A percentile compares a stretch with the other conserved stretches of the same genome.
Evolutionary conservation across 2,888 invertebrate species (phyloP).

Genomic region (Melanostoma scalare): DNA sequence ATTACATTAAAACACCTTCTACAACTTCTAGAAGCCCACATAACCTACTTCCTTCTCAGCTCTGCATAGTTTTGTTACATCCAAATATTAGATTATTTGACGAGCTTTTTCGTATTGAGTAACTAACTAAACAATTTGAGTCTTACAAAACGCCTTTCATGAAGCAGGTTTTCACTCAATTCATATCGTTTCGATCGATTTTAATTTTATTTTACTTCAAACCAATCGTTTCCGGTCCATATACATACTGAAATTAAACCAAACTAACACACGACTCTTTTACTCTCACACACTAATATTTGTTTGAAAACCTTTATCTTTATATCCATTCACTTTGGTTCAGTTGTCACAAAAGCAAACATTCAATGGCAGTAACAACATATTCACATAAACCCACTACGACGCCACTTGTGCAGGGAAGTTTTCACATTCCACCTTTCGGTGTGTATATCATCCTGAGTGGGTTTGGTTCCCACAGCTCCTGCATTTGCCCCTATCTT

Average conservation of each 20-base stretch:
- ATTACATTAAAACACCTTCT: background rate
- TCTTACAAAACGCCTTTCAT: conserved; percentile 40
- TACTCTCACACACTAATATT: conserved; percentile 7
- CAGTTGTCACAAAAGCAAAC: conserved; percentile 57
- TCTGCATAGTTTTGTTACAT: conserved; percentile 33
- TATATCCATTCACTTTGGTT: conserved; percentile 42
- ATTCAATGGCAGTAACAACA: conserved; percentile 29
- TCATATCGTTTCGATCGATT: conserved; percentile 65
- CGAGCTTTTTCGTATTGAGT: background rate
- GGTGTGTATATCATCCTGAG: conserved; percentile 17
- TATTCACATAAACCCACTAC: conserved; percentile 40
- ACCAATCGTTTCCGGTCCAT: conserved; percentile 48
- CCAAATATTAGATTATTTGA: conserved; percentile 20
- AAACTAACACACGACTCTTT: background rate
- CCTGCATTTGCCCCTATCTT: conserved; percentile 17
- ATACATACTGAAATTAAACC: conserved; percentile 1
- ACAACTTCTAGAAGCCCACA: background rate
- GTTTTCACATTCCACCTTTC: conserved; percentile 36
- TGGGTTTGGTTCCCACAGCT: conserved; percentile 25
- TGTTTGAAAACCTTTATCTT: conserved; percentile 46
- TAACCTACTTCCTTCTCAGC: background rate
- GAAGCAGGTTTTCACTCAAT: conserved; percentile 44
- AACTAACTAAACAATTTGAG: conserved; percentile 31
- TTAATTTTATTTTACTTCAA: conserved; percentile 65
- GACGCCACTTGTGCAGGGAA: conserved; percentile 30